phyloP scores from a whole-genome alignment of 2,888 invertebrate genomes.

The Melieria picta region DNA sequence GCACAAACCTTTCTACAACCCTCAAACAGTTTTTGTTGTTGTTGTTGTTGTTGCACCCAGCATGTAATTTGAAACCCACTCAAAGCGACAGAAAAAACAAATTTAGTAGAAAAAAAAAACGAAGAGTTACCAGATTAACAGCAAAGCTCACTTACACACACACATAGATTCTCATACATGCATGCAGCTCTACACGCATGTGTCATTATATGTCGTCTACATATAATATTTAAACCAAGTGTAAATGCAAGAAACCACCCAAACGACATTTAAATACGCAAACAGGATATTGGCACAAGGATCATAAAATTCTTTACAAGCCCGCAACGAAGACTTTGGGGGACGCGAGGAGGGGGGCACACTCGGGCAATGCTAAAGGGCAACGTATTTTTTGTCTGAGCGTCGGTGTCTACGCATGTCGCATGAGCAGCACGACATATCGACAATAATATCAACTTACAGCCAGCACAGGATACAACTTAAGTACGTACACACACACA shows the following conservation, averaged over 20 bases:
- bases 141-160: not conserved
- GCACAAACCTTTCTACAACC: no score
- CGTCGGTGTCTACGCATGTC: no score
- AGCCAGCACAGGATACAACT: no score
- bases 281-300: constrained; percentile 22
- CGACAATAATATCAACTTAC: no score
- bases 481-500: no score
- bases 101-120: not conserved
- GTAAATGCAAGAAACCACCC: not conserved
- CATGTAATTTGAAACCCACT: constrained; percentile 21
- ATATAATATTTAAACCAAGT: not conserved
- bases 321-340: no score
- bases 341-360: no score
- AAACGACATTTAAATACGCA: not conserved
- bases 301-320: constrained; percentile 5
- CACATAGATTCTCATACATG: not conserved
- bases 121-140: constrained; percentile 7
- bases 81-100: constrained; percentile 4
- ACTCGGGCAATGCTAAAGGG: no score
- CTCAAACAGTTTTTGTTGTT: no score
- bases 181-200: not conserved
- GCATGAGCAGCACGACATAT: no score
- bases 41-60: constrained; percentile 2
- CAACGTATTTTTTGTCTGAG: no score
- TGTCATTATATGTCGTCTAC: not conserved